Base-by-base conservation (phyloP, 1,140 invertebrate species). In the Anastrepha obliqua region DNA sequence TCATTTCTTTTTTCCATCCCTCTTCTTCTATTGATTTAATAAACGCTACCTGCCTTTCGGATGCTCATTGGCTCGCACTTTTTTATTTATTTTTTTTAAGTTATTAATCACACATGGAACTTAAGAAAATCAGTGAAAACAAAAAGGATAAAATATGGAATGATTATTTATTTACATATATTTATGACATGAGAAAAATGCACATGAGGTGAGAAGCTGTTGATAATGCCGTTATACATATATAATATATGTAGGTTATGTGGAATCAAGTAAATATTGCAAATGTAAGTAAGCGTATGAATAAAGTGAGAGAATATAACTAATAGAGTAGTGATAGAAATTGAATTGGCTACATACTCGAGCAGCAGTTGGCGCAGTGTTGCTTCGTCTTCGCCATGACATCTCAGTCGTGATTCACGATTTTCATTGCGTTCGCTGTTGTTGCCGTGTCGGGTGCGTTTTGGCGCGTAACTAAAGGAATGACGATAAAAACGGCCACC, bases 301-400 rank as follows among this genome's bases (percentile, higher is more conserved):
- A 58, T 62, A 86, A 47, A 42, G 67, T 74, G 87, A 70, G 87
- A 70, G 39, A 74, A 70, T 60, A 55, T 59, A 20, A 15, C 8
- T 78, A 39, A 44, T 42, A 11, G 74, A 47, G 74, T 6, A 81
- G 4, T 29, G 29, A 29, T 47, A 85, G 47, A 58, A 86, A 86
- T 64, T 47, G 11, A 51, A 59, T 85, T 47, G 5, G 85, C 29
- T 91, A 93, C 93, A 90, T 93, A 93, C 93, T 93, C 93, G 90
- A 93, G 92, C 90, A 93, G 91, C 92, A 93, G 90, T 92, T 93
- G 93, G 90, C 93, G 93, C 89, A 93, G 89, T 90, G 93, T 93
- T 88, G 91, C 92, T 90, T 93, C 93, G 90, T 93, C 93, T 89
- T 93, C 93, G 90, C 92, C 92, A 93, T 93, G 92, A 93, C 92